Evolutionary conservation across 2,113 vertebrate genomes (phyloP).

Genomic region (Eonycteris spelaea): DNA sequence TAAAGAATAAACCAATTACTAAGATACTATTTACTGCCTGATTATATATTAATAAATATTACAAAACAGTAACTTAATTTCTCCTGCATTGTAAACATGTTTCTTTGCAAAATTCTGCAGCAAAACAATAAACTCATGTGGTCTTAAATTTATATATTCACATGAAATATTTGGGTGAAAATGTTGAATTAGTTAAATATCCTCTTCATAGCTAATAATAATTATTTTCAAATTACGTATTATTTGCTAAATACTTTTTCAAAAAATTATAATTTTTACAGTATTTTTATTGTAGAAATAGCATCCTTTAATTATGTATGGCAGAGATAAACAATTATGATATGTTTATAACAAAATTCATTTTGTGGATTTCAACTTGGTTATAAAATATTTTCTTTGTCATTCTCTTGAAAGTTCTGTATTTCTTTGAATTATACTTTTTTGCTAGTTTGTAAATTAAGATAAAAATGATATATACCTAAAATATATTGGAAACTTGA

Average conservation of each 20-base stretch:
- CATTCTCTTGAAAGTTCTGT: neutral
- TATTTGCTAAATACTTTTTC: constrained; percentile 34
- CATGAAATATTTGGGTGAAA: neutral
- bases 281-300: neutral
- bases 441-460: neutral
- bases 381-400: constrained; percentile 16
- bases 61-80: neutral
- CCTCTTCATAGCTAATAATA: neutral
- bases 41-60: neutral
- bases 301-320: neutral
- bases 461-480: neutral
- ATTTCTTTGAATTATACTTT: neutral
- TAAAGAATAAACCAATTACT: neutral
- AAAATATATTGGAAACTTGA: neutral
- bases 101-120: neutral
- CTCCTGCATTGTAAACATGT: neutral
- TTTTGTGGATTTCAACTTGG: neutral
- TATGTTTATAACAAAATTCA: neutral
- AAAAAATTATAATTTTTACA: neutral
- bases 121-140: neutral
- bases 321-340: neutral
- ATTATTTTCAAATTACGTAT: neutral
- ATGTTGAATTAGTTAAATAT: constrained; percentile 25
- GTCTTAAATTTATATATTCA: neutral
- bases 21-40: neutral